Evolutionary conservation across 2,113 vertebrate genomes (phyloP).

Genomic region (Hiodon tergisus): DNA sequence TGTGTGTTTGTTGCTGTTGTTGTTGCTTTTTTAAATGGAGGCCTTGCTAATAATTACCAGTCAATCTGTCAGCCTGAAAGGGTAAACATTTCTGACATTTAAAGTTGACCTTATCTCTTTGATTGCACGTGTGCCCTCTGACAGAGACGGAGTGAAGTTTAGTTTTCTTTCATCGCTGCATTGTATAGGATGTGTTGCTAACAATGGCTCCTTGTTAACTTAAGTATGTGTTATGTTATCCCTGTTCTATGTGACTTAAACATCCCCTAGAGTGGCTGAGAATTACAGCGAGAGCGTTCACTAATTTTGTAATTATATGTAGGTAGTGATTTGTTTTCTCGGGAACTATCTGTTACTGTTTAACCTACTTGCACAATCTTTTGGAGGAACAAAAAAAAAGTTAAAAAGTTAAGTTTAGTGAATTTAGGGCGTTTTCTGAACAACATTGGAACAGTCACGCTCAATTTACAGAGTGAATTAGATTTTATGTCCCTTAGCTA

Average conservation of each 20-base stretch:
- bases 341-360: too few species aligned
- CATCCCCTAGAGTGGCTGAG: not conserved
- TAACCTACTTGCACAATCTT: too few species aligned
- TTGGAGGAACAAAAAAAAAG: too few species aligned
- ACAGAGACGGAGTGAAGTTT: slow-evolving; percentile 48
- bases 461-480: too few species aligned
- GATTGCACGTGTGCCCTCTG: slow-evolving; percentile 49
- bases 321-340: not conserved
- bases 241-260: slow-evolving; percentile 5
- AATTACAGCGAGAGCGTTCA: not conserved
- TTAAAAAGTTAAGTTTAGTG: too few species aligned
- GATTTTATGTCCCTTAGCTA: too few species aligned
- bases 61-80: slow-evolving; percentile 46
- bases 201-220: slow-evolving; percentile 49
- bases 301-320: not conserved
- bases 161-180: slow-evolving; percentile 35
- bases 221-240: not conserved
- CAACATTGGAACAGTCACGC: too few species aligned
- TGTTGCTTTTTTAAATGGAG: slow-evolving; percentile 39
- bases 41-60: slow-evolving; percentile 48
- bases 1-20: too few species aligned
- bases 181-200: slow-evolving; percentile 48
- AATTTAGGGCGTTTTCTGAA: too few species aligned
- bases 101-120: slow-evolving; percentile 55
- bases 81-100: slow-evolving; percentile 58